phyloP scores from a whole-genome alignment of 53 echinoderm and acorn worm genomes.

The Astropecten irregularis region DNA sequence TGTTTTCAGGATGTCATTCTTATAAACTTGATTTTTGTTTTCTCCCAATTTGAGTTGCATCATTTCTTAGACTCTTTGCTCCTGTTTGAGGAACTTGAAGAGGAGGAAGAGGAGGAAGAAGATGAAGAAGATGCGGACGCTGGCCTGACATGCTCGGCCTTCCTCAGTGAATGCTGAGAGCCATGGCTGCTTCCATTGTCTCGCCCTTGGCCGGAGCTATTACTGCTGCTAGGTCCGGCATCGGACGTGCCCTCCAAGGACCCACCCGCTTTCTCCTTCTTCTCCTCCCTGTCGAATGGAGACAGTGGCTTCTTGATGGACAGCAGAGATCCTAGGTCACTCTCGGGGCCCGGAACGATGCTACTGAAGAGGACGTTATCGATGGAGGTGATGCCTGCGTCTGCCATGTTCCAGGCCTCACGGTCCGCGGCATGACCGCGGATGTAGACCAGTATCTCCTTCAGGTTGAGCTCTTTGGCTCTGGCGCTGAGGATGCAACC shows the following conservation, averaged over 20 bases:
- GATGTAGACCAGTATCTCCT: slow-evolving; percentile 80
- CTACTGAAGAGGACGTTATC: slow-evolving; percentile 53
- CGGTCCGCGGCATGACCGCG: slow-evolving; percentile 74
- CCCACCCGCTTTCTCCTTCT: not conserved
- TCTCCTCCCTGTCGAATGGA: slow-evolving; percentile 11
- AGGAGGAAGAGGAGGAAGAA: not conserved
- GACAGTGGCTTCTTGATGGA: slow-evolving; percentile 72
- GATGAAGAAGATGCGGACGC: not conserved
- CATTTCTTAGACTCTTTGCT: slow-evolving; percentile 5
- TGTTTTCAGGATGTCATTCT: too few species aligned
- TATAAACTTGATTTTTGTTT: too few species aligned
- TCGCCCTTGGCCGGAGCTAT: not conserved
- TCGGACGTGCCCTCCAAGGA: not conserved
- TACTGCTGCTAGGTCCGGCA: not conserved
- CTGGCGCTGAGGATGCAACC: slow-evolving; percentile 58
- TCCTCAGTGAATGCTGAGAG: slow-evolving; percentile 10
- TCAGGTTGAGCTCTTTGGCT: slow-evolving; percentile 83
- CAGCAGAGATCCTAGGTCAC: slow-evolving; percentile 30
- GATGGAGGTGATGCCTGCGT: slow-evolving; percentile 80
- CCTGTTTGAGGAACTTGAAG: not conserved
- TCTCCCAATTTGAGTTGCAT: slow-evolving; percentile 6
- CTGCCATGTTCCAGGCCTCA: slow-evolving; percentile 99
- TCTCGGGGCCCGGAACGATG: slow-evolving; percentile 39
- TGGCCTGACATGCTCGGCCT: not conserved
- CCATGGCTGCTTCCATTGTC: slow-evolving; percentile 13